Evolutionary conservation across 2,797 vertebrate species (phyloP), one percentile per base, ranked within the genome.

Genomic region (Anas capensis): DNA sequence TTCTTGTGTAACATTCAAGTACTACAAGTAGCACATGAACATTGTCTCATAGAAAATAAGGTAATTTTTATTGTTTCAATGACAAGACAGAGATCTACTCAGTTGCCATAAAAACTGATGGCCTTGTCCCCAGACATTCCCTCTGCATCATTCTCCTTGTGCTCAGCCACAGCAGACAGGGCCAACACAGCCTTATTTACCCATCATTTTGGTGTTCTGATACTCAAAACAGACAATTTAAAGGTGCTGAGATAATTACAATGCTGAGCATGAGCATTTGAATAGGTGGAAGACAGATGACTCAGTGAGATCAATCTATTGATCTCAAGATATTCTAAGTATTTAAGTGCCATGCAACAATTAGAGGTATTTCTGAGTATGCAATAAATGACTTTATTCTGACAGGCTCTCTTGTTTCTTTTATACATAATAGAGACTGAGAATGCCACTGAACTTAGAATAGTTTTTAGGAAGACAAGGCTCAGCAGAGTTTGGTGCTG

Each of bases 301-400:
- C 83, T 91, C 77, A 60, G 54, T 90, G 64, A 90, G 23, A 93
- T 96, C 92, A 66, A 88, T 85, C 62, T 92, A 93, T 88, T 84
- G 94, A 95, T 94, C 90, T 90, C 70, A 71, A 88, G 77, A 90
- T 92, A 90, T 94, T 86, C 40, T 88, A 86, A 88, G 95, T 53
- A 93, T 95, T 88, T 93, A 92, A 96, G 70, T 90, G 71, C 40
- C 64, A 75, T 68, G 78, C 27, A 90, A 84, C 90, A 95, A 88
- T 95, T 94, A 90, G 91, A 94, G 56, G 20, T 81, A 88, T 88
- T 94, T 94, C 72, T 82, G 90, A 91, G 36, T 51, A 54, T 49
- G 61, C 66, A 72, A 26, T 82, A 82, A 92, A 82, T 88, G 44
- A 49, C 66, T 91, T 86, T 73, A 86, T 85, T 94, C 70, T 92